phyloP scores from a whole-genome alignment of 2,797 vertebrate genomes.

The Menidia menidia region DNA sequence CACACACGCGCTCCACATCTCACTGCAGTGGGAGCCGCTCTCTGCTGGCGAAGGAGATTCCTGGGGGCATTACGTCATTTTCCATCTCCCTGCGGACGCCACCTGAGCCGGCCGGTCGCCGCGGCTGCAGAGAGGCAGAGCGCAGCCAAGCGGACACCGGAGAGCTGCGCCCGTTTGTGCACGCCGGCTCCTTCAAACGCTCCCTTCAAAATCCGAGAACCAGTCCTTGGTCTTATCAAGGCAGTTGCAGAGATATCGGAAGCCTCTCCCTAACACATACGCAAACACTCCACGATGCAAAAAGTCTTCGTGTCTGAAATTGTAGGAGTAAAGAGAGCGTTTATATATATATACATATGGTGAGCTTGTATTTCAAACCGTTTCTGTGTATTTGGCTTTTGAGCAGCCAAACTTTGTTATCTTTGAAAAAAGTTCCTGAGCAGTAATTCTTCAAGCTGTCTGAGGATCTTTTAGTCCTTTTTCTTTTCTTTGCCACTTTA shows the following conservation, averaged over 20 bases:
- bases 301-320: not conserved
- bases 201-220: not conserved
- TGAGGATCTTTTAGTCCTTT: too few relatives aligned
- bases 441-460: too few relatives aligned
- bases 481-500: too few relatives aligned
- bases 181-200: not conserved
- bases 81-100: constrained; percentile 62
- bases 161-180: not conserved
- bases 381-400: too few relatives aligned
- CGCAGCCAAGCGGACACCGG: constrained; percentile 30
- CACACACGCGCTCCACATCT: constrained; percentile 24
- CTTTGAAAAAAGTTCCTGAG: too few relatives aligned
- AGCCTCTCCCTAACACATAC: not conserved
- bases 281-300: not conserved
- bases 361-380: too few relatives aligned
- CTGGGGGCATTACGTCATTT: constrained; percentile 77
- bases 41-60: constrained; percentile 76
- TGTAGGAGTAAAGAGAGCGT: too few relatives aligned
- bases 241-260: constrained; percentile 3
- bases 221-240: not conserved
- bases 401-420: too few relatives aligned
- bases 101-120: constrained; percentile 53
- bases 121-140: constrained; percentile 59
- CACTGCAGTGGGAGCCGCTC: constrained; percentile 65
- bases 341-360: too few relatives aligned